Percentiles rank a stretch among this genome's conserved stretches.
Conservation (phyloP, 2,113 vertebrate species). For the Tupaia tana region DNA sequence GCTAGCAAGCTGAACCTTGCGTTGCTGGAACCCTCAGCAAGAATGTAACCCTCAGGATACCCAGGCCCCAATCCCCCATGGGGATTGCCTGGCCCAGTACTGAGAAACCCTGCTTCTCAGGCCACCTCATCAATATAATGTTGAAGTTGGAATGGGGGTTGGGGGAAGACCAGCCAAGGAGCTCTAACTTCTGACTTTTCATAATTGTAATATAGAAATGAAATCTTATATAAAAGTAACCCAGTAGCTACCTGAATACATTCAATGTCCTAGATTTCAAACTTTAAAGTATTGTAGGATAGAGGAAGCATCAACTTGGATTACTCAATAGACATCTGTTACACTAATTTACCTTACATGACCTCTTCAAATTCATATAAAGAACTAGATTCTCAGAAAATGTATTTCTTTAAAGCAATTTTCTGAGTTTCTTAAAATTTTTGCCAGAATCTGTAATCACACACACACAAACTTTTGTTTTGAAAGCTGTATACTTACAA, state of each 20-base stretch:
- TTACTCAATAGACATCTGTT: neutral
- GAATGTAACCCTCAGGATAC: too few species aligned
- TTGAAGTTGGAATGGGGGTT: too few species aligned
- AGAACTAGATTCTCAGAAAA: slow-evolving; percentile 48
- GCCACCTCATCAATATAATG: neutral
- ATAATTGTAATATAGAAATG: neutral
- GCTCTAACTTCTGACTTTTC: neutral
- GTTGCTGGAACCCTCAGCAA: too few species aligned
- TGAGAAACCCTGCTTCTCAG: neutral
- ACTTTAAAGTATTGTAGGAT: neutral
- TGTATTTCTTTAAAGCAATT: neutral
- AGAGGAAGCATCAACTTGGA: neutral
- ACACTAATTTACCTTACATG: neutral
- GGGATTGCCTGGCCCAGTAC: neutral
- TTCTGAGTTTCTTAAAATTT: neutral
- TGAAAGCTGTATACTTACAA: slow-evolving; percentile 32
- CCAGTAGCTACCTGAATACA: neutral
- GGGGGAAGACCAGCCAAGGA: neutral
- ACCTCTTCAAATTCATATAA: neutral
- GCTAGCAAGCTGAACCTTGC: too few species aligned
- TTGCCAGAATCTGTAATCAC: neutral
- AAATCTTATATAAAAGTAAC: neutral
- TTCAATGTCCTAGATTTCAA: neutral
- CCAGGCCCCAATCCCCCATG: too few species aligned
- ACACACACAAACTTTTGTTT: neutral